Evolutionary conservation across 2,797 vertebrate species (phyloP), one percentile per base, ranked within the genome.

Genomic region (Channa striata): DNA sequence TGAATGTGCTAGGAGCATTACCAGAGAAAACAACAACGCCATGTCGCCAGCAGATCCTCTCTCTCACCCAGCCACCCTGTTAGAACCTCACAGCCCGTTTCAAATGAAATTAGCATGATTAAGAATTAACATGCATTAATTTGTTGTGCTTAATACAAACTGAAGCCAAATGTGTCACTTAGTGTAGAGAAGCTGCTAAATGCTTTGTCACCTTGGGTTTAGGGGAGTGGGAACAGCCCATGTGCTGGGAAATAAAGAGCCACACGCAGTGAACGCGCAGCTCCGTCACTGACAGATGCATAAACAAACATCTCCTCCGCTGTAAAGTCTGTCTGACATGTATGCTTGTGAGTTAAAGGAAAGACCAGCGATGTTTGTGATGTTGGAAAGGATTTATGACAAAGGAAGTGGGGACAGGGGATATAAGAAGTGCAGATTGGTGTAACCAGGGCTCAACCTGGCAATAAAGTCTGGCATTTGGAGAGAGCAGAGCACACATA

Each of bases 61-160:
- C 93, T 94, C 93, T 93, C 87, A 89, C 95, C 94, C 94, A 95
- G 94, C 95, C 96, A 94, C 95, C 95, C 94, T 93, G 94, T 87
- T 92, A 94, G 91, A 96, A 96, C 94, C 94, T 96, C 94, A 93
- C 95, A 95, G 93, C 92, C 93, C 46, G 91, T 95, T 96, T 96
- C 95, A 95, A 95, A 95, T 95, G 94, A 93, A 97, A 97, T 97
- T 96, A 95, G 93, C 93, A 96, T 98, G 97, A 98, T 97, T 97
- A 97, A 97, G 96, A 97, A 97, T 97, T 97, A 97, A 97, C 96
- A 94, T 94, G 94, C 95, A 96, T 97, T 98, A 97, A 98, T 98
- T 44, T 97, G 96, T 96, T 95, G 94, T 93, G 95, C 93, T 95
- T 95, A 94, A 96, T 96, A 94, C 95, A 97, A 97, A 97, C 96